Conservation (phyloP, 2,888 invertebrate genomes). For the Macaria liturata region DNA sequence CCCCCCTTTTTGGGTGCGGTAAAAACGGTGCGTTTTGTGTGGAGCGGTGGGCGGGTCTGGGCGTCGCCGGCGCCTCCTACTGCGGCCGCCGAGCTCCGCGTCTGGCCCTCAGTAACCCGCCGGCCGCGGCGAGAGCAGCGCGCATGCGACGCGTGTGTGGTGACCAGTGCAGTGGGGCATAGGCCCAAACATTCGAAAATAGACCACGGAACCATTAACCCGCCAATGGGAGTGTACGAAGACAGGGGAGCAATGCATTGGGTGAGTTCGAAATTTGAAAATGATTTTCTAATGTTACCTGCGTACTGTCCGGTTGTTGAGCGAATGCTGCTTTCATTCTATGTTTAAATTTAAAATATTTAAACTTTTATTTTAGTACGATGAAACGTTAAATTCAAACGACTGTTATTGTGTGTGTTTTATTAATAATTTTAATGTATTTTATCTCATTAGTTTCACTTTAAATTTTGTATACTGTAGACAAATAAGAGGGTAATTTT, state of each 20-base stretch:
- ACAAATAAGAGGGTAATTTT: too few relatives aligned
- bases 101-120: conserved; percentile 39
- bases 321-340: too few relatives aligned
- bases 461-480: too few relatives aligned
- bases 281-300: conserved; percentile 8
- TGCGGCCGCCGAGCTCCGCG: too few relatives aligned
- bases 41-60: conserved; percentile 51
- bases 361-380: too few relatives aligned
- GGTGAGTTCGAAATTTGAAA: conserved; percentile 80
- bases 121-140: conserved; percentile 70
- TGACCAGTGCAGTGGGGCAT: conserved; percentile 74
- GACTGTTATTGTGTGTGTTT: too few relatives aligned
- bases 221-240: conserved; percentile 97
- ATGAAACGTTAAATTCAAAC: too few relatives aligned
- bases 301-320: background rate
- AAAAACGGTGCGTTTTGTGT: conserved; percentile 44
- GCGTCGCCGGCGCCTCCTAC: conserved; percentile 39
- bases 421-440: too few relatives aligned
- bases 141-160: conserved; percentile 64
- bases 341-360: too few relatives aligned
- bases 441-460: too few relatives aligned
- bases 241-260: conserved; percentile 96
- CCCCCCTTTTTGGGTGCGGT: background rate
- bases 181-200: conserved; percentile 78
- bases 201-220: conserved; percentile 81